phyloP scores from a whole-genome alignment of 2,113 vertebrate species.

The Ailuropoda melanoleuca region DNA sequence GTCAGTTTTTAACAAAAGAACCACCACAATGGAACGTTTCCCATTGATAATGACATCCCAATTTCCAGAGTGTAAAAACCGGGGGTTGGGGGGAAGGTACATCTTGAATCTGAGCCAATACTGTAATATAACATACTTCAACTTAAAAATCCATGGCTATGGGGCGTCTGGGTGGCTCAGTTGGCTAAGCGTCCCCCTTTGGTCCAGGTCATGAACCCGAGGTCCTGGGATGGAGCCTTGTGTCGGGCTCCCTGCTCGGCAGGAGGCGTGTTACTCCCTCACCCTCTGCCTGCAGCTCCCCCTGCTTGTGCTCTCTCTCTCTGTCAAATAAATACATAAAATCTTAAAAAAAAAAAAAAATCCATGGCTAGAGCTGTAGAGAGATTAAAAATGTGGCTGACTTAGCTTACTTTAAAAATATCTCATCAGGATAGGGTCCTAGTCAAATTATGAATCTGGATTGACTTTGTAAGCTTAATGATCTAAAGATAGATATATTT shows the following conservation, averaged over 20 bases:
- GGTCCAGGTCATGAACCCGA: too few species aligned
- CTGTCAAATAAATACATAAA: background rate
- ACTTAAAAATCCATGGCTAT: background rate
- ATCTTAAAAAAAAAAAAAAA: background rate
- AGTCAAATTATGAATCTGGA: background rate
- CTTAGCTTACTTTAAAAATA: background rate
- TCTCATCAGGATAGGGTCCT: background rate
- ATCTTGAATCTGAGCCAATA: background rate
- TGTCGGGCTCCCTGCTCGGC: too few species aligned
- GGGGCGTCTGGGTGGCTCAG: background rate
- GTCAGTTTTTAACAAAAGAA: conserved; percentile 30
- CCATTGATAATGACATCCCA: background rate
- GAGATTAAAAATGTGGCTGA: background rate
- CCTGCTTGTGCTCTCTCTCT: background rate
- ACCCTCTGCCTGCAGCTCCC: too few species aligned
- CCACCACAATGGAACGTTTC: background rate
- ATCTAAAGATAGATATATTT: background rate
- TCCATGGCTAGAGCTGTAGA: background rate
- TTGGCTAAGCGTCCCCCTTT: too few species aligned
- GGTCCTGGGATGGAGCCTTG: too few species aligned
- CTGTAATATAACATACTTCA: background rate
- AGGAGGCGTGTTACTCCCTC: too few species aligned
- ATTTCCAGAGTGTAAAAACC: background rate
- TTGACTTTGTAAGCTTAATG: background rate
- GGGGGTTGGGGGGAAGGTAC: background rate